Percentiles rank a stretch among this genome's conserved stretches.
Conservation (phyloP, 2,113 vertebrate genomes). For the Triplophysa tibetana region DNA sequence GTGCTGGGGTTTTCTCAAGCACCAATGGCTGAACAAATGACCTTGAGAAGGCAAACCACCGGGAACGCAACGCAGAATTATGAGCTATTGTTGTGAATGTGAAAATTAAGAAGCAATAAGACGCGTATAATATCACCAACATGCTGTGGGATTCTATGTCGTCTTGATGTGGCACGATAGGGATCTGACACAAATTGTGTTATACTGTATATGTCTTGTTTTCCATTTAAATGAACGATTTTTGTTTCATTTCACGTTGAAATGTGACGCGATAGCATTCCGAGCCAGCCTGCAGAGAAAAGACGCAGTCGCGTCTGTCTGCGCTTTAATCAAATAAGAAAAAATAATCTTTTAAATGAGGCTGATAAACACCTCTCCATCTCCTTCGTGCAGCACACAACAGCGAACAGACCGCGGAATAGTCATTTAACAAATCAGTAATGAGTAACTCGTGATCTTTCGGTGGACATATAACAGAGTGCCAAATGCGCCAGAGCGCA, state of each 20-base stretch:
- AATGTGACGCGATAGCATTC: not conserved
- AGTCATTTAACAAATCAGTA: not conserved
- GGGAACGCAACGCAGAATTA: constrained; percentile 41
- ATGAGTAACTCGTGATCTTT: constrained; percentile 2
- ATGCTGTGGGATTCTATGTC: not conserved
- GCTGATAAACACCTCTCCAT: constrained; percentile 5
- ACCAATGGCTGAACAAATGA: constrained; percentile 65
- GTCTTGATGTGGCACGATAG: not conserved
- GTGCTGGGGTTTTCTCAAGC: constrained; percentile 34
- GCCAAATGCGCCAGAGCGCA: constrained; percentile 1
- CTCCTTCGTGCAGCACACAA: constrained; percentile 4
- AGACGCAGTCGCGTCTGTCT: constrained; percentile 50
- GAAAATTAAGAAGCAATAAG: not conserved
- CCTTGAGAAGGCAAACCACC: constrained; percentile 71
- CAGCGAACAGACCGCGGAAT: not conserved
- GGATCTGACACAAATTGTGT: too few relatives aligned
- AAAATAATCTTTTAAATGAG: constrained; percentile 2
- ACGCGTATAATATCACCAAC: not conserved
- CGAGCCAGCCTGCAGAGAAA: constrained; percentile 26
- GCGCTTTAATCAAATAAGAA: constrained; percentile 39
- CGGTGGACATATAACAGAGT: not conserved
- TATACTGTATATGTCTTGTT: not conserved
- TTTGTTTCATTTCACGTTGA: not conserved
- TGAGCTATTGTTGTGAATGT: not conserved
- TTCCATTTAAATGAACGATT: not conserved